Evolutionary conservation across 1,140 invertebrate species (phyloP).

Genomic region (Zaprionus lachaisei): DNA sequence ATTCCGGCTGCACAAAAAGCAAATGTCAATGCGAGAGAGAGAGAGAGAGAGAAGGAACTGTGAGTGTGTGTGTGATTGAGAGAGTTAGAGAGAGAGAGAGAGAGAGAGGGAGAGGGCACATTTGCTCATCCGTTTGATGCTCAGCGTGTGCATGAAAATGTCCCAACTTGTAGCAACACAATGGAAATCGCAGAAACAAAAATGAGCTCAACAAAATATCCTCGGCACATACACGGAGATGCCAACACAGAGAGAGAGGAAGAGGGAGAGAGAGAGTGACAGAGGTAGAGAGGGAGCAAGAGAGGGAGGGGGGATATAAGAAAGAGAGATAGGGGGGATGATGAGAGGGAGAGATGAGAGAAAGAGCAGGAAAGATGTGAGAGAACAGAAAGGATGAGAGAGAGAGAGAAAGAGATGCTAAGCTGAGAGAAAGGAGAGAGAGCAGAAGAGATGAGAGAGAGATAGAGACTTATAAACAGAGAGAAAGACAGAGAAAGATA

Average conservation of each 20-base stretch:
- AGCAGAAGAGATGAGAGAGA: no score
- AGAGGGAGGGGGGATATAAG: background rate
- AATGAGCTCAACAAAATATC: conserved; percentile 33
- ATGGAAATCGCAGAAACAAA: conserved; percentile 31
- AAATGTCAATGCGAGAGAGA: conserved; percentile 47
- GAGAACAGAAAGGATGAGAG: no score
- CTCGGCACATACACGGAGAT: conserved; percentile 6
- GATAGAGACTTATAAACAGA: no score
- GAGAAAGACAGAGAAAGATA: no score
- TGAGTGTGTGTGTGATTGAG: no score
- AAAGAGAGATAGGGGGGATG: background rate
- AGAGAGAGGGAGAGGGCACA: background rate
- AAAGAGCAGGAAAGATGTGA: no score
- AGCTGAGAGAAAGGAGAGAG: no score
- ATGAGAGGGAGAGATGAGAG: no score
- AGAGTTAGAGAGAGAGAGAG: background rate
- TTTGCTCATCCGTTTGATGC: conserved; percentile 2
- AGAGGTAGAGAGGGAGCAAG: background rate
- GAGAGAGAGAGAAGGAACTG: background rate
- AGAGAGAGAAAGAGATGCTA: no score
- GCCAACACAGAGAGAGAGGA: background rate
- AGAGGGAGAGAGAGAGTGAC: background rate
- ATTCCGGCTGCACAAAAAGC: conserved; percentile 38
- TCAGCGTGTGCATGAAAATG: conserved; percentile 26
- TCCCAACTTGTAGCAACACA: conserved; percentile 43